Conservation (phyloP, 1,140 invertebrate genomes). For the Wasmannia auropunctata region DNA sequence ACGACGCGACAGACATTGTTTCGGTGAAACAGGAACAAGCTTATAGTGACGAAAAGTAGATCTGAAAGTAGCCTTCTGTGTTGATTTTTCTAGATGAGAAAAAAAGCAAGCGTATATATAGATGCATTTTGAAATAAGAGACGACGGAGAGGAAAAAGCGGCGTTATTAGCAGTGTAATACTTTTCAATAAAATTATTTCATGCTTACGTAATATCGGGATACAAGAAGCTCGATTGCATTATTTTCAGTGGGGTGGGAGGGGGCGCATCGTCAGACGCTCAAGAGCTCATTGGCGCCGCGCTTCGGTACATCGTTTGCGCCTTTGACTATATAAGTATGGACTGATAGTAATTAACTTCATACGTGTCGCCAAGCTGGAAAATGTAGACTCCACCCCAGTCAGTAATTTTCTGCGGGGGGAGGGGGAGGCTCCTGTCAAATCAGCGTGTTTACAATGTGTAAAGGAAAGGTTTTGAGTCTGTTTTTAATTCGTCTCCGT, state of each 20-base stretch:
- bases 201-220: slow-evolving; percentile 75
- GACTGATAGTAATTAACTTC: no score
- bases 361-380: no score
- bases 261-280: slow-evolving; percentile 66
- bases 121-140: slow-evolving; percentile 21
- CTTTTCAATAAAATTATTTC: slow-evolving; percentile 76
- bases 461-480: no score
- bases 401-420: no score
- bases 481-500: no score
- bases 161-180: slow-evolving; percentile 46
- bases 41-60: slow-evolving; percentile 1
- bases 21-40: neutral
- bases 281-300: neutral
- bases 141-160: neutral
- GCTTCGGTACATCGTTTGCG: neutral
- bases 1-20: neutral
- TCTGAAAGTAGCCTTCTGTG: slow-evolving; percentile 6
- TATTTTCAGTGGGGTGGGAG: slow-evolving; percentile 61
- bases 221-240: slow-evolving; percentile 61
- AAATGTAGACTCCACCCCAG: no score
- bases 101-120: neutral
- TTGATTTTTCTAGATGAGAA: neutral
- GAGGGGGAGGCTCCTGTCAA: no score
- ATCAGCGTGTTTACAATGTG: no score
- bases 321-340: no score